Evolutionary conservation across 1,140 invertebrate genomes (phyloP).

Genomic region (Drosophila repleta): DNA sequence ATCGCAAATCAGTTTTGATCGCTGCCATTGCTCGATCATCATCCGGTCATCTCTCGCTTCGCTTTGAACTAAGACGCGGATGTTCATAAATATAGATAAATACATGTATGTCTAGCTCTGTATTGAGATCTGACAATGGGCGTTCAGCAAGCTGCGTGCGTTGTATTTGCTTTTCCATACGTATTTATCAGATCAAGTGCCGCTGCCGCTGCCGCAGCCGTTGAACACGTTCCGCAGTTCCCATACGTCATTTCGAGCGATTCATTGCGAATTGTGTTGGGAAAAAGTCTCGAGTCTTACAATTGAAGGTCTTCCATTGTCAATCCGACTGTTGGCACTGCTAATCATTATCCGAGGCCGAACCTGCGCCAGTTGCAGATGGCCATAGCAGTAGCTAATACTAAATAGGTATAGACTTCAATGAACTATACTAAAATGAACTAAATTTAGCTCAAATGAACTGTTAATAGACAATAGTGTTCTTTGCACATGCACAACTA

Average conservation of each 20-base stretch:
- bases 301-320: constrained; percentile 52
- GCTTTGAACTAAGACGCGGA: constrained; percentile 45
- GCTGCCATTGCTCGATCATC: constrained; percentile 40
- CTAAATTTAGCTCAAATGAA: no score
- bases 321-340: constrained; percentile 5
- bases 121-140: constrained; percentile 23
- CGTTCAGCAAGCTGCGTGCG: constrained; percentile 5
- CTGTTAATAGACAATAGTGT: no score
- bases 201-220: constrained; percentile 44
- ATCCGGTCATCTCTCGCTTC: constrained; percentile 54
- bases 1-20: not conserved
- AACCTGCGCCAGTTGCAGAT: not conserved
- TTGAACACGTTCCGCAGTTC: constrained; percentile 64
- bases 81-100: constrained; percentile 22
- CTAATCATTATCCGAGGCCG: constrained; percentile 10
- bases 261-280: constrained; percentile 25
- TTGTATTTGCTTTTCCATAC: not conserved
- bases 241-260: constrained; percentile 33
- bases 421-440: no score
- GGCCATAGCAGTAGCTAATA: no score
- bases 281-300: constrained; percentile 31
- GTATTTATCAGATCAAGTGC: constrained; percentile 55
- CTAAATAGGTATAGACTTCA: no score
- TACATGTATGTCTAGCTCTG: constrained; percentile 20
- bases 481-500: no score